Percentiles rank a stretch among this genome's conserved stretches.
phyloP scores from a whole-genome alignment of 2,113 vertebrate species.

The Chaetodon trifascialis region DNA sequence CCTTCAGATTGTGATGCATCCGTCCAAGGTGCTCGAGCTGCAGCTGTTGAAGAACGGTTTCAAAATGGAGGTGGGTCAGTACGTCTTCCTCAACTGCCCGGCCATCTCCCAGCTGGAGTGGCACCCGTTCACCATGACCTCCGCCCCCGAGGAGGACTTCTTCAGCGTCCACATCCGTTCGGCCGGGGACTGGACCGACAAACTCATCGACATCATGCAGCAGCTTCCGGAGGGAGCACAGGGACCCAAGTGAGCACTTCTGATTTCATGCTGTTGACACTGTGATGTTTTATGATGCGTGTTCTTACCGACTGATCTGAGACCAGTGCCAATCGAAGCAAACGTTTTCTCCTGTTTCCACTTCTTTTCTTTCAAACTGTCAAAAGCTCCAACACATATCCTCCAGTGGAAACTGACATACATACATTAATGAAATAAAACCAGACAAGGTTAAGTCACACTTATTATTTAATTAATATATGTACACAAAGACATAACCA shows the following conservation, averaged over 20 bases:
- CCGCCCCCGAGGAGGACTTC: slow-evolving; percentile 91
- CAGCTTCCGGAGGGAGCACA: slow-evolving; percentile 80
- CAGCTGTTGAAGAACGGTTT: slow-evolving; percentile 92
- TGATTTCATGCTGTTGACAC: not conserved
- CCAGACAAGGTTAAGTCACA: too few relatives aligned
- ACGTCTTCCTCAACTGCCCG: slow-evolving; percentile 93
- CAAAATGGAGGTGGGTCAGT: slow-evolving; percentile 93
- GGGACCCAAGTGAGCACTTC: slow-evolving; percentile 85
- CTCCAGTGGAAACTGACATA: not conserved
- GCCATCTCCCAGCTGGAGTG: slow-evolving; percentile 90
- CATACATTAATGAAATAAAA: not conserved
- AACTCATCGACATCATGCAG: slow-evolving; percentile 84
- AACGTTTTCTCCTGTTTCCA: not conserved
- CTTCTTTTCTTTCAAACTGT: too few relatives aligned
- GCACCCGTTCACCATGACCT: slow-evolving; percentile 97
- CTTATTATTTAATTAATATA: not conserved
- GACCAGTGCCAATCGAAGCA: too few relatives aligned
- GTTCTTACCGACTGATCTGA: not conserved
- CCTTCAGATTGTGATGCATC: slow-evolving; percentile 89
- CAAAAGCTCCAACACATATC: too few relatives aligned
- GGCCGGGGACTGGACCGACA: slow-evolving; percentile 91
- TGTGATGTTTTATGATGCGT: not conserved
- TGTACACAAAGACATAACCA: not conserved
- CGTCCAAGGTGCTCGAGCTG: slow-evolving; percentile 92
- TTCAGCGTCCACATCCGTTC: slow-evolving; percentile 91